phyloP scores from a whole-genome alignment of 2,888 invertebrate genomes.

The Netelia virgata region DNA sequence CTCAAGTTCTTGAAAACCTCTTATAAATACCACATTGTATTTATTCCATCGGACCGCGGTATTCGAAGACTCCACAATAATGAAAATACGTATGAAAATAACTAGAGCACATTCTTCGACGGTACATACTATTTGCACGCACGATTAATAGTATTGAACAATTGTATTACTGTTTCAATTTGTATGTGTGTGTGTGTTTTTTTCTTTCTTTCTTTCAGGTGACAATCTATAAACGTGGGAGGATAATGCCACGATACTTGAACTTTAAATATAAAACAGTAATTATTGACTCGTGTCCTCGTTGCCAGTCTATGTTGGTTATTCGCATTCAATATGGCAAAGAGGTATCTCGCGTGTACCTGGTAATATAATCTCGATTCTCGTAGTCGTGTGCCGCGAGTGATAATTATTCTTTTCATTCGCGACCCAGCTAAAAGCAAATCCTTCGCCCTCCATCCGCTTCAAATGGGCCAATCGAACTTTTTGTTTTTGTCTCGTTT shows the following conservation, averaged over 20 bases:
- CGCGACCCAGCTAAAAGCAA: not conserved
- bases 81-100: slow-evolving; percentile 72
- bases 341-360: slow-evolving; percentile 12
- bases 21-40: slow-evolving; percentile 56
- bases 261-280: slow-evolving; percentile 17
- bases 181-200: slow-evolving; percentile 18
- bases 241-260: not conserved
- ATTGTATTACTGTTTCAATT: slow-evolving; percentile 40
- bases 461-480: slow-evolving; percentile 35
- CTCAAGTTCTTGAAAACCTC: slow-evolving; percentile 4
- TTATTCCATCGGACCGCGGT: slow-evolving; percentile 40
- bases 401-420: not conserved
- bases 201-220: slow-evolving; percentile 33
- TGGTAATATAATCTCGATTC: slow-evolving; percentile 22
- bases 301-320: slow-evolving; percentile 25
- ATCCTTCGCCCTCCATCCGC: not conserved
- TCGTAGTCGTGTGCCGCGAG: not conserved
- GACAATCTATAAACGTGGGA: slow-evolving; percentile 3
- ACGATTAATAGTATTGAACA: slow-evolving; percentile 65
- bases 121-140: slow-evolving; percentile 63
- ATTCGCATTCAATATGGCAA: slow-evolving; percentile 15
- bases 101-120: slow-evolving; percentile 66
- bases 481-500: not conserved
- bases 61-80: slow-evolving; percentile 62
- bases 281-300: slow-evolving; percentile 22